Conservation (phyloP, 1,140 invertebrate genomes). For the Papilio aristodemus region DNA sequence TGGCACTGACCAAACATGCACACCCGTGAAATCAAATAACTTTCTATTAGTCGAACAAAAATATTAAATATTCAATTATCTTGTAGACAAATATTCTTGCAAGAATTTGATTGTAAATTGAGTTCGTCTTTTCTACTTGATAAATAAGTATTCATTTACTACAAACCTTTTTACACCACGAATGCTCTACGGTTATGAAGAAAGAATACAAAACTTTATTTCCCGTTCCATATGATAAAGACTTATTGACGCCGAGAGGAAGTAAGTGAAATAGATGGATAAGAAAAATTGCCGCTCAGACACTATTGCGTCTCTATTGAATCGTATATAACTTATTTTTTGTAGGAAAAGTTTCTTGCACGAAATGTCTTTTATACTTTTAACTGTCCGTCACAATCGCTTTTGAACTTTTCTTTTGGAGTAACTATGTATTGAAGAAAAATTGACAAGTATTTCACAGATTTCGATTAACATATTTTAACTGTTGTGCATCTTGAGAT, state of each 20-base stretch:
- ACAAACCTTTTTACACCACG: too few relatives aligned
- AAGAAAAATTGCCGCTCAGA: constrained; percentile 34
- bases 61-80: too few relatives aligned
- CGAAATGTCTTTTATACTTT: not conserved
- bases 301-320: constrained; percentile 25
- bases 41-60: too few relatives aligned
- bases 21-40: too few relatives aligned
- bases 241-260: constrained; percentile 36
- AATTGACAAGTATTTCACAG: too few relatives aligned
- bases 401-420: not conserved
- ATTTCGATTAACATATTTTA: not conserved
- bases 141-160: too few relatives aligned
- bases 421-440: not conserved
- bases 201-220: not conserved
- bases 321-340: constrained; percentile 24
- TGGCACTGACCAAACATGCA: too few relatives aligned
- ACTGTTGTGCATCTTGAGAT: too few relatives aligned
- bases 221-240: constrained; percentile 4
- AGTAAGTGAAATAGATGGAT: constrained; percentile 33
- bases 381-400: not conserved
- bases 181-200: constrained; percentile 30
- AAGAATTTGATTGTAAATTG: too few relatives aligned
- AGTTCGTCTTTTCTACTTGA: too few relatives aligned
- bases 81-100: too few relatives aligned
- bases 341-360: constrained; percentile 1